Conservation (phyloP, 1,140 invertebrate genomes). For the Popillia japonica region DNA sequence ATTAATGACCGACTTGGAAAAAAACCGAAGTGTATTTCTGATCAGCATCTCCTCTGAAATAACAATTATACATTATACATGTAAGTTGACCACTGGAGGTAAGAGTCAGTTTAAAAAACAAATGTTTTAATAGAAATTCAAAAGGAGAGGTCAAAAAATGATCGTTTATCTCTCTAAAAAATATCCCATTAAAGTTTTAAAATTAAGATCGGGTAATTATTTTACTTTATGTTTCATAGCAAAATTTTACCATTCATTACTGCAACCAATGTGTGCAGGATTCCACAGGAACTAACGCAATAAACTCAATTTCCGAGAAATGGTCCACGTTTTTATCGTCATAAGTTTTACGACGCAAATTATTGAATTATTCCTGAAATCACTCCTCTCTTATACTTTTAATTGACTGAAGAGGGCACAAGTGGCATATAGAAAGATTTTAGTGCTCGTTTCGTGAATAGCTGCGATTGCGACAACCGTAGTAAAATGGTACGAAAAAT, state of each 20-base stretch:
- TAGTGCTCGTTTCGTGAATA: background rate
- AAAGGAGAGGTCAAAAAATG: background rate
- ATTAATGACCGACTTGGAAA: too few relatives aligned
- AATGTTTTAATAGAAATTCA: background rate
- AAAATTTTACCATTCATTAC: background rate
- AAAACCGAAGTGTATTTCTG: too few relatives aligned
- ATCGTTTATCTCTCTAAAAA: too few relatives aligned
- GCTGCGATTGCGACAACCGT: background rate
- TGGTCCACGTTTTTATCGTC: background rate
- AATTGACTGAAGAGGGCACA: background rate
- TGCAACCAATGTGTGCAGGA: background rate
- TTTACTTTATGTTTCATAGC: background rate
- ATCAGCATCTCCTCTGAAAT: too few relatives aligned
- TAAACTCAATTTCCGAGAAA: background rate
- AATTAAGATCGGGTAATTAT: background rate
- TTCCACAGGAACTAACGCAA: background rate
- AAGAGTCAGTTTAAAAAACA: too few relatives aligned
- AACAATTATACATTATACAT: too few relatives aligned
- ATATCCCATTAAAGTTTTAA: too few relatives aligned
- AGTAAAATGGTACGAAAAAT: conserved; percentile 4
- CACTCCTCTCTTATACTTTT: background rate
- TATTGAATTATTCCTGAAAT: conserved; percentile 17
- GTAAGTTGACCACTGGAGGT: too few relatives aligned
- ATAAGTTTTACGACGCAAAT: conserved; percentile 12
- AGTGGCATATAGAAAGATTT: background rate